Conservation (phyloP, 2,797 vertebrate species). For the Ctenopoma kingsleyae region DNA sequence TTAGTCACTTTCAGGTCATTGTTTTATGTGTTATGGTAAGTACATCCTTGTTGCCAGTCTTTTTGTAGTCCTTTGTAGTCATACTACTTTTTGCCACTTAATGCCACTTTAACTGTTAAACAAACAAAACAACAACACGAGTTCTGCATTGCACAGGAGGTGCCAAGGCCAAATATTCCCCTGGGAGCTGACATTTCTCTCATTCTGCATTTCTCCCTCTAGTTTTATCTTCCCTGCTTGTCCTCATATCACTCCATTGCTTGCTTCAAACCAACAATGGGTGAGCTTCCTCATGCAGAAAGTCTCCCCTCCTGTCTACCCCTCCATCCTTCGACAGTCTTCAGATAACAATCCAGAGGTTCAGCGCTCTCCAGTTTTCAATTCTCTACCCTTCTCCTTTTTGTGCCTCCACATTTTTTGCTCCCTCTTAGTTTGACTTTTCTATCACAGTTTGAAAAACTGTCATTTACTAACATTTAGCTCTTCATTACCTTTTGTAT, state of each 20-base stretch:
- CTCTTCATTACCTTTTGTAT: not conserved
- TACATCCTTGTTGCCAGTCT: slow-evolving; percentile 16
- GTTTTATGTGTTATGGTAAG: slow-evolving; percentile 29
- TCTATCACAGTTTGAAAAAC: not conserved
- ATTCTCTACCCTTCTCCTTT: not conserved
- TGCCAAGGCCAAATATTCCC: slow-evolving; percentile 49
- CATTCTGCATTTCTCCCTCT: slow-evolving; percentile 43
- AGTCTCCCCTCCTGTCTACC: slow-evolving; percentile 29
- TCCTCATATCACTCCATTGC: slow-evolving; percentile 50
- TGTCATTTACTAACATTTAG: not conserved
- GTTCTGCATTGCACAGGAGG: slow-evolving; percentile 48
- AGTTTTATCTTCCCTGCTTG: slow-evolving; percentile 42
- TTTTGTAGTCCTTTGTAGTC: slow-evolving; percentile 12
- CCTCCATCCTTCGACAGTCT: slow-evolving; percentile 24
- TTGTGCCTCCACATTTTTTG: not conserved
- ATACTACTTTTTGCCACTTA: slow-evolving; percentile 36
- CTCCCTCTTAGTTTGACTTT: not conserved
- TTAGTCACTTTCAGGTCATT: slow-evolving; percentile 24
- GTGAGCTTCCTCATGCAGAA: slow-evolving; percentile 52
- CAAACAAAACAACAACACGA: not conserved
- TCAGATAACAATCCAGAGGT: slow-evolving; percentile 52
- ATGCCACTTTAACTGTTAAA: slow-evolving; percentile 42
- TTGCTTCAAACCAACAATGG: slow-evolving; percentile 46
- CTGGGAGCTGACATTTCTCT: slow-evolving; percentile 57
- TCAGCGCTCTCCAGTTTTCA: slow-evolving; percentile 24